A percentile compares a stretch with the other conserved stretches of the same genome.
These are phyloP conservation scores for Eudorcas thomsonii DNA, from an alignment of 2,113 vertebrate species.

Conservation along the genomic window DNA sequence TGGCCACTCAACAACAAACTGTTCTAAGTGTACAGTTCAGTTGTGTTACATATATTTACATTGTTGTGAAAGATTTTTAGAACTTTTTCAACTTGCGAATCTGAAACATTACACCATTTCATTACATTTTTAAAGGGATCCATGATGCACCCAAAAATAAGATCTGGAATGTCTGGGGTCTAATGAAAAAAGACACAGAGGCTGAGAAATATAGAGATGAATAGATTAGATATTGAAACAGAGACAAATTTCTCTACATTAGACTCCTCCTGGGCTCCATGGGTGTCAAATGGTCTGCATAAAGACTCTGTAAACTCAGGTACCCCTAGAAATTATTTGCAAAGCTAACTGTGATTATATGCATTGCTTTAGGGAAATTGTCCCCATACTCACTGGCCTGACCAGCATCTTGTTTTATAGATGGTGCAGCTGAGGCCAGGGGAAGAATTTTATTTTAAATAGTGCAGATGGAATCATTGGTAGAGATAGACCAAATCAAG, in stretches of 20 bases:
- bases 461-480: neutral
- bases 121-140: neutral
- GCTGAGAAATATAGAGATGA: neutral
- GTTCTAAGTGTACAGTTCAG: neutral
- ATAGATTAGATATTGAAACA: neutral
- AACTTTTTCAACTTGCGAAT: neutral
- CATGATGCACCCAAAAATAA: neutral
- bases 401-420: neutral
- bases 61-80: neutral
- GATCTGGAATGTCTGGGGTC: neutral
- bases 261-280: neutral
- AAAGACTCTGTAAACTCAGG: neutral
- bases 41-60: neutral
- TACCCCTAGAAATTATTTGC: neutral
- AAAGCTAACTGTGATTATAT: neutral
- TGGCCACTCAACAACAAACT: neutral
- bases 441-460: neutral
- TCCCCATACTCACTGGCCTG: neutral
- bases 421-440: neutral
- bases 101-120: neutral
- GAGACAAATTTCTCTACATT: neutral
- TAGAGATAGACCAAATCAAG: neutral
- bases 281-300: neutral
- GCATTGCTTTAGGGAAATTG: neutral
- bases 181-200: neutral